Evolutionary conservation across 1,140 invertebrate genomes (phyloP).

Genomic region (Myzus persicae): DNA sequence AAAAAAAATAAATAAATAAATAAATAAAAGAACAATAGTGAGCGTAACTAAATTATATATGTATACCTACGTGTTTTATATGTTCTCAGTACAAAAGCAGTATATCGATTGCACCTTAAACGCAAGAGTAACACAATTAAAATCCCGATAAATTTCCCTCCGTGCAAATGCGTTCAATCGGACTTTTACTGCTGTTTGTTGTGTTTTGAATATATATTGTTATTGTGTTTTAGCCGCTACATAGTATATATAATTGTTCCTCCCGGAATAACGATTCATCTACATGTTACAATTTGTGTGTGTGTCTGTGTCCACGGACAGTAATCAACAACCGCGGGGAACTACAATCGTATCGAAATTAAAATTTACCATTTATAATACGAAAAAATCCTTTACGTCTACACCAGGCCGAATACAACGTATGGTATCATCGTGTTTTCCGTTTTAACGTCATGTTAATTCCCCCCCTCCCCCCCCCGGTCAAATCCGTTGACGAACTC

Average conservation of each 20-base stretch:
- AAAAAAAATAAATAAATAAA: not conserved
- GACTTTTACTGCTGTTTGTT: conserved; percentile 16
- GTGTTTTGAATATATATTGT: conserved; percentile 23
- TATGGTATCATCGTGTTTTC: not conserved
- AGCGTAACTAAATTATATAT: not conserved
- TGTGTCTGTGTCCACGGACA: not conserved
- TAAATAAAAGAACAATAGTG: not conserved
- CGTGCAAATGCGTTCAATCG: not conserved
- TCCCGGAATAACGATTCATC: not conserved
- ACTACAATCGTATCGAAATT: not conserved
- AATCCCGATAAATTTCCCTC: not conserved
- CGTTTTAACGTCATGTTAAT: not conserved
- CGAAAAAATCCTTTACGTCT: not conserved
- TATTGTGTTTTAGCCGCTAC: not conserved
- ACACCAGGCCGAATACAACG: not conserved
- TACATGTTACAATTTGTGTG: not conserved
- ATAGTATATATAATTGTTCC: not conserved
- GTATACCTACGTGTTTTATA: not conserved
- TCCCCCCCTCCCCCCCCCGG: too few relatives aligned
- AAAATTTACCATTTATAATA: not conserved
- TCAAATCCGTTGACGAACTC: not conserved
- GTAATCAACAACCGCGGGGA: not conserved
- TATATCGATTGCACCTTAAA: conserved; percentile 31
- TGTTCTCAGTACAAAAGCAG: not conserved
- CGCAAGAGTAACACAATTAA: conserved; percentile 7